Evolutionary conservation across 2,797 vertebrate genomes (phyloP), one percentile per base, ranked within the genome.

Genomic region (Silurus lanzhouensis): DNA sequence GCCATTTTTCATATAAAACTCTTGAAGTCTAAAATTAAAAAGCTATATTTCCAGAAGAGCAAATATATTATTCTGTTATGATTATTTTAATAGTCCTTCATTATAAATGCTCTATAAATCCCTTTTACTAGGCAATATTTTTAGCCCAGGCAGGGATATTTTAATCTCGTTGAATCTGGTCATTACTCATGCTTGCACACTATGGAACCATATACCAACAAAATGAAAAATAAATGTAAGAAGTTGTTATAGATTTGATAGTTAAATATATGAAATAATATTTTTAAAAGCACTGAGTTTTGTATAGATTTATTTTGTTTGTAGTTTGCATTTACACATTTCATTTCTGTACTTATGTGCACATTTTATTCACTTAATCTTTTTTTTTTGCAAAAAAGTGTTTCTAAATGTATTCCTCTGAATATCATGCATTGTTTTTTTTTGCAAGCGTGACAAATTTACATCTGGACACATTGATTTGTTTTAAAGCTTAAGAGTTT

Each of bases 41-140:
- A 48, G n/a, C 63, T 66, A 5, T 66, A 68, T 85, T 58, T 77
- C 75, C 85, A 82, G 88, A 81, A 27, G 81, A 83, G 78, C 55
- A 60, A 57, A 88, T 82, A 86, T 25, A 55, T 67, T 67, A 19
- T 66, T 81, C n/a, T 52, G 63, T 81, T 81, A 52, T 25, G 22
- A 66, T 66, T 6, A 48, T 81, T 81, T 81, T 61, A 78, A 79
- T 79, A 15, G 76, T 46, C 20, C 57, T 64, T 55, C 17, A 3
- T 15, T 81, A 68, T 89, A 87, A 27, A 79, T 67, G 44, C 84
- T 79, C 17, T 61, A 25, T 89, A n/a, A 89, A 89, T 86, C 75
- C 76, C 55, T 58, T 27, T 31, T 81, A 38, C 84, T 83, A 58
- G 70, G 57, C 66, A 27, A 25, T 88, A 76, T 38, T 85, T 91